Base-by-base conservation (phyloP, 2,113 vertebrate species). In the Antigone vipio region DNA sequence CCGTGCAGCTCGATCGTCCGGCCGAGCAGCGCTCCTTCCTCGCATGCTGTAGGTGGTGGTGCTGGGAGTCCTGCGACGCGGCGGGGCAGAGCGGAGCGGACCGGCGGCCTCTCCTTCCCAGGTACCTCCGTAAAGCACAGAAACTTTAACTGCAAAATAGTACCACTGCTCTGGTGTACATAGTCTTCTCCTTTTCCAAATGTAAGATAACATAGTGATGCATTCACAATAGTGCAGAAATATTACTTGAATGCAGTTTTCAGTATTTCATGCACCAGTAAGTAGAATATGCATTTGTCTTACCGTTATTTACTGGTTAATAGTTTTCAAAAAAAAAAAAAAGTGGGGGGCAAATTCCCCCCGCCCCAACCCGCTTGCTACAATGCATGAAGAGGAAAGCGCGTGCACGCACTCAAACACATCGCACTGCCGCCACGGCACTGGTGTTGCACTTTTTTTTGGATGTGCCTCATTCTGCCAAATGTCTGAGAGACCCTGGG, bases 51-150 rank as follows among this genome's bases (percentile, higher is more conserved):
- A 74, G 95, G 88, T 83, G 95, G 95, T 83, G 94, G 95, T 86
- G 94, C 92, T 88, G 95, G 95, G 92, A 93, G 87, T 53, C 84
- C 80, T 62, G 77, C 64, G 15, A 47, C 40, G 71, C 38, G 32
- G 85, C 18, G 27, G 79, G 81, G 79, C 42, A 5, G 72, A 77
- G 76, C 49, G 18, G 47, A 44, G 78, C 56, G 12, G 71, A 63
- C 60, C 81, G 6, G 79, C 68, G 15, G 78, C 92, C 86, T 80
- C 89, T 89, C 97, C 94, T 96, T 75, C 89, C 95, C 96, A 95
- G 87, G 96, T 93, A 97, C 96, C 94, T 93, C 95, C 13, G 79
- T 94, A 98, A 97, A 98, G 97, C 97, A 98, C 98, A 98, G 97
- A 93, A 94, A 96, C 92, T 95, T 9, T 85, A 50, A 77, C 88